phyloP scores from a whole-genome alignment of 2,797 vertebrate genomes.

The Eulemur mongoz region DNA sequence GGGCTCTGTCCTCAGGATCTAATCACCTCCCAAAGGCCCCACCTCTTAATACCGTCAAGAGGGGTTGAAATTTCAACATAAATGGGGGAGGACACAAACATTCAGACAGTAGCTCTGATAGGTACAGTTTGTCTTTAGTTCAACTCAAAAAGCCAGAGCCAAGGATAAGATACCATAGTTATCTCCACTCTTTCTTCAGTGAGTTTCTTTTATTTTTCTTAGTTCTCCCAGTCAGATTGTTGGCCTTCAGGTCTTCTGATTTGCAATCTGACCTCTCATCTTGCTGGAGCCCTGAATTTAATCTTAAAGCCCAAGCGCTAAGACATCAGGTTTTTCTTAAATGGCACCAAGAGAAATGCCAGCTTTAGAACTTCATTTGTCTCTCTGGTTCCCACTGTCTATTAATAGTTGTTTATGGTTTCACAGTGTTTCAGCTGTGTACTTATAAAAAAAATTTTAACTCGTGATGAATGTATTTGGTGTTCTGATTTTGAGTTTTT shows the following conservation, averaged over 20 bases:
- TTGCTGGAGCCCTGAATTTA: background rate
- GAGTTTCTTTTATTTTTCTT: background rate
- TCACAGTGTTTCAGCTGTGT: background rate
- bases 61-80: background rate
- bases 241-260: background rate
- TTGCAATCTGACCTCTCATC: background rate
- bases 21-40: background rate
- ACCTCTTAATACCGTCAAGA: background rate
- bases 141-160: background rate
- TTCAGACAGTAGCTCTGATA: background rate
- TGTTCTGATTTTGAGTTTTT: slow-evolving; percentile 1
- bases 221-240: background rate
- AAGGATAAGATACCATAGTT: background rate
- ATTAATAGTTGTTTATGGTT: background rate
- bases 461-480: background rate
- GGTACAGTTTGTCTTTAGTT: background rate
- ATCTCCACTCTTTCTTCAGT: background rate
- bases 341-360: background rate
- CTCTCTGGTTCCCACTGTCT: background rate
- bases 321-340: background rate
- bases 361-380: slow-evolving; percentile 1
- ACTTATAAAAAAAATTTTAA: background rate
- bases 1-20: too few relatives aligned
- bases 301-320: background rate
- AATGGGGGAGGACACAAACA: background rate